Conservation (phyloP, 1,140 invertebrate genomes). For the Neotoxoptera formosana region DNA sequence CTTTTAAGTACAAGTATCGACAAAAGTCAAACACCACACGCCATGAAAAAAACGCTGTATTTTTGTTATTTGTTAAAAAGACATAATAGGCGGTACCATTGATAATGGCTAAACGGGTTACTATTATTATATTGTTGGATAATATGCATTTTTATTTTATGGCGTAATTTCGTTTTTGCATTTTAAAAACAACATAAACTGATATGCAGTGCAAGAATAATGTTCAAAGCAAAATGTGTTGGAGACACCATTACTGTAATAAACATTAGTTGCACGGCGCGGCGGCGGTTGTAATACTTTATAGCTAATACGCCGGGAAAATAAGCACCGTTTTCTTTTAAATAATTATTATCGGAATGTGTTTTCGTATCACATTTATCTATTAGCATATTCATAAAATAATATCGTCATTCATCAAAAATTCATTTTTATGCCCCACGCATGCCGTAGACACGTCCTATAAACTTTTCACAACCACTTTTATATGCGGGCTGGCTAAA, state of each 20-base stretch:
- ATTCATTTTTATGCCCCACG: neutral
- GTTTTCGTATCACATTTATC: neutral
- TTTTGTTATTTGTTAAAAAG: neutral
- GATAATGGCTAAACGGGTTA: neutral
- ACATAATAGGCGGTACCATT: neutral
- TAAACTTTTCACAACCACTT: conserved; percentile 29
- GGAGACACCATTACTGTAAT: neutral
- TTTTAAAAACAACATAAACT: neutral
- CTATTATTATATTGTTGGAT: neutral
- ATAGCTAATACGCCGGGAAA: neutral
- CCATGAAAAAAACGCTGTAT: neutral
- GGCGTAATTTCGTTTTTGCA: neutral
- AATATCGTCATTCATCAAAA: neutral
- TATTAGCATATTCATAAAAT: neutral
- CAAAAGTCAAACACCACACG: neutral
- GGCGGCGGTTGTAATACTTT: neutral
- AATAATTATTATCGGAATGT: neutral
- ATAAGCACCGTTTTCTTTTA: neutral
- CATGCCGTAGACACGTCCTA: neutral
- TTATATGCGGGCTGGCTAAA: neutral
- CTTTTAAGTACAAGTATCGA: neutral
- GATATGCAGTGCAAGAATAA: neutral
- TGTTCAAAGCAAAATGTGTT: neutral
- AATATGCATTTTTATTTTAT: neutral
- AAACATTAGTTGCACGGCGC: neutral